Evolutionary conservation across 2,797 vertebrate species (phyloP), one percentile per base, ranked within the genome.

Genomic region (Rhyacichthys aspro): DNA sequence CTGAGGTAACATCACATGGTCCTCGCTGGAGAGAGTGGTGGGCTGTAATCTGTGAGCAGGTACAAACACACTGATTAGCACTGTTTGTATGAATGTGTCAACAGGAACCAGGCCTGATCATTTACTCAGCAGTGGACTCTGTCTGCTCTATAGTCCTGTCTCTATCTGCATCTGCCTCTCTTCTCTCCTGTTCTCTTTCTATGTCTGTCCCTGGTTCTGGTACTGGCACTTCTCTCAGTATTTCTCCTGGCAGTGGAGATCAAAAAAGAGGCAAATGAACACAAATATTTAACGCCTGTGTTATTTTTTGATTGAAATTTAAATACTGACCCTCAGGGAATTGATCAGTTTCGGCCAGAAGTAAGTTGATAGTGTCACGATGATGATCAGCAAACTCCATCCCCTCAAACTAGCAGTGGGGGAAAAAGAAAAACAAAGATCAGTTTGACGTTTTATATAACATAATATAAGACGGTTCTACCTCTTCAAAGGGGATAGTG

Each of bases 371-470:
- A 3, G 73, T 86, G 1, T 78, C 64, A 42, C 15, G 57, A 7
- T 80, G 63, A 18, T 74, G 61, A 37, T 79, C 77, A 0, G 16
- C 1, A 0, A 93, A 83, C 14, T 93, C 92, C 33, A 14, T 78
- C 1, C 87, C 91, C 48, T 85, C 88, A 73, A 91, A 92, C 92
- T 93, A 56, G n/a, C 46, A 43, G 39, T 1, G 17, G 54, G 46
- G 46, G 38, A 53, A 56, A 17, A 44, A 44, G 33, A 8, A 55
- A 12, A 15, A 39, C 9, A 16, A 18, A 11, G 7, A 55, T 34
- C 1, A 17, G 11, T 1, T 1, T 11, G 44, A 55, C 1, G 15
- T n/a, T 15, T 1, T 6, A 3, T 11, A 9, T 49, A 1, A 15
- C 3, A 32, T 23, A 34, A 9, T 17, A 19, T 18, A 4, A 5